Base-by-base conservation (phyloP, 2,113 vertebrate genomes). In the Rhabdornis inornatus region DNA sequence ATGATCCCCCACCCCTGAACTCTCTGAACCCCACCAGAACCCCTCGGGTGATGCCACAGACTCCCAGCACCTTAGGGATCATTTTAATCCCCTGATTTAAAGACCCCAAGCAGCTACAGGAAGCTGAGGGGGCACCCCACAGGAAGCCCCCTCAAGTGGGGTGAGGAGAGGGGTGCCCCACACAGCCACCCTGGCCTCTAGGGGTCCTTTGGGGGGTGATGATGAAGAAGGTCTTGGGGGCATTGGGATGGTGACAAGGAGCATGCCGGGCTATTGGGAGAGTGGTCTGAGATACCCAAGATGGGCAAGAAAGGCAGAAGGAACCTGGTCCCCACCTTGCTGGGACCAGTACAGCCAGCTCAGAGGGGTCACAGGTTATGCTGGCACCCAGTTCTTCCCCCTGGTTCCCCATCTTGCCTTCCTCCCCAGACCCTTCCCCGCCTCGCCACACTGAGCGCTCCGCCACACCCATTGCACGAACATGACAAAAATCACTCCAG, bases 391-490 rank as follows among this genome's bases (percentile, higher is more conserved):
- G 20, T 23, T 50, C 15, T 31, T 83, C 39, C 42, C n/a, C 11
- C 5, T 15, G 17, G 52, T 33, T 66, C 39, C 22, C 59, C 25
- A 56, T 27, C 27, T 35, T n/a, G 21, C 10, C 12, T 16, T 24
- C 10, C 5, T n/a, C 37, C 47, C 45, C 45, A 44, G 7, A 57
- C 13, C n/a, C 11, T 19, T 27, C 21, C 15, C 21, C 0, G 0
- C 39, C 30, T 37, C 6, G 1, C 30, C 24, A 47, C 1, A 4
- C 45, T 4, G 40, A 60, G n/a, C 61, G 21, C 30, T 76, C 14
- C 40, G 42, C 8, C 47, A 49, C 12, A 31, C 4, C n/a, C 25
- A 69, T 6, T 19, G 25, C 47, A 77, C 2, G 42, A 55, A 83
- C 49, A 27, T 9, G 64, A 77, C 31, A 83, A 77, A 49, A 70